Base-by-base conservation (phyloP, 2,113 vertebrate species). In the Scortum barcoo region DNA sequence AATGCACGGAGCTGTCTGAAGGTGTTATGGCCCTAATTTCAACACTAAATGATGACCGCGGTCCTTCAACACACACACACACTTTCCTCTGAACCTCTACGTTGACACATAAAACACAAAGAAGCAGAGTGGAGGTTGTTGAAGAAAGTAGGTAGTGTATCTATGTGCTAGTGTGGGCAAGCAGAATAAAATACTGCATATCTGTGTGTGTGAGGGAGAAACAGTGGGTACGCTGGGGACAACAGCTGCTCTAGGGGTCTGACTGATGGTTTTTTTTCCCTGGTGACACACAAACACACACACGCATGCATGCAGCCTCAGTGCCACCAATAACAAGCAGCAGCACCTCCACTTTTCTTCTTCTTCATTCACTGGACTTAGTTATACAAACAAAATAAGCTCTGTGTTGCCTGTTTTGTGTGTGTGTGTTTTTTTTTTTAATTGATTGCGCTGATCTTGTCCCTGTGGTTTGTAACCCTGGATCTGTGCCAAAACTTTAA, bases 181-280 rank as follows among this genome's bases (percentile, higher is more conserved):
- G 46, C 53, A 77, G 75, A 74, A 72, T 17, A 72, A 60, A 63
- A 65, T 50, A 22, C 56, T 67, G 38, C 42, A 14, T 36, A 11
- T 76, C 7, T 76, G 14, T 28, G 33, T 73, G 24, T 36, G 51
- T 66, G 72, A 1, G 50, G 0, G 38, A 24, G 42, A 70, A 83
- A 62, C 66, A 62, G 30, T 75, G 73, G 62, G 76, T 70, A 69
- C 75, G 3, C 80, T 70, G 61, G 88, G 83, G 86, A 89, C 83
- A 86, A 77, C 89, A 86, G 91, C 81, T 91, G 91, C 91, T 93
- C 80, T 80, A 81, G 86, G 91, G 90, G 83, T 84, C 77, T 84
- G 86, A 88, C 81, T 54, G 77, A 83, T 76, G 74, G 44, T 56
- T 79, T 38, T 73, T 68, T 16, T 66, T 5, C 72, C 71, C 63